phyloP scores from a whole-genome alignment of 2,888 invertebrate species.

The Opisthograptis luteolata region DNA sequence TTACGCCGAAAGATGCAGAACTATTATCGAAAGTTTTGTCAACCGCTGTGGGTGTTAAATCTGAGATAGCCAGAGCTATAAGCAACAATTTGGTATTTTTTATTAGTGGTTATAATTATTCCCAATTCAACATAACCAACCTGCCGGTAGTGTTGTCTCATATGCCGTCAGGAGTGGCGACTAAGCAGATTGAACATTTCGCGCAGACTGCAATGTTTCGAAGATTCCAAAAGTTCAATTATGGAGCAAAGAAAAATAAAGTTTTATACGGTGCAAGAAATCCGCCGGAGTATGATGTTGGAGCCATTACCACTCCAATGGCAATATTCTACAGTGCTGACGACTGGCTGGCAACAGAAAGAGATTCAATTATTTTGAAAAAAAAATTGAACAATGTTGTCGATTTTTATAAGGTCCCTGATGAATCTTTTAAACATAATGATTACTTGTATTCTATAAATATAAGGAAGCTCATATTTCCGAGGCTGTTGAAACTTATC shows the following conservation, averaged over 20 bases:
- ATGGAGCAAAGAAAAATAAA: constrained; percentile 34
- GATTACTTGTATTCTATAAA: constrained; percentile 46
- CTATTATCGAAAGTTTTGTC: constrained; percentile 19
- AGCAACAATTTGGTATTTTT: constrained; percentile 32
- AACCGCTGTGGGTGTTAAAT: constrained; percentile 22
- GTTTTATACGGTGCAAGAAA: constrained; percentile 20
- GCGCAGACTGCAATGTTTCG: constrained; percentile 38
- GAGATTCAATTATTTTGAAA: constrained; percentile 24
- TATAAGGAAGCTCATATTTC: constrained; percentile 28
- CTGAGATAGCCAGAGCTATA: constrained; percentile 25
- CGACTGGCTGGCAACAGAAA: constrained; percentile 37
- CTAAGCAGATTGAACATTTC: constrained; percentile 61
- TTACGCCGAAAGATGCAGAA: constrained; percentile 8
- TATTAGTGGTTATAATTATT: constrained; percentile 30
- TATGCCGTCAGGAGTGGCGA: constrained; percentile 64
- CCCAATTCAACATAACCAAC: constrained; percentile 31
- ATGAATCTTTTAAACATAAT: constrained; percentile 42
- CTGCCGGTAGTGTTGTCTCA: constrained; percentile 38
- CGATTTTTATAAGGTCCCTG: constrained; percentile 39
- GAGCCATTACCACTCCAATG: constrained; percentile 40
- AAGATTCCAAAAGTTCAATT: constrained; percentile 40
- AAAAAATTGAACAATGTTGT: constrained; percentile 39
- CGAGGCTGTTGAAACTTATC: constrained; percentile 9
- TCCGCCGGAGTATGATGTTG: constrained; percentile 42
- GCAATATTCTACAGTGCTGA: constrained; percentile 40